These are phyloP conservation scores for Tursiops truncatus DNA, from an alignment of 2,113 vertebrate genomes.

Conservation along the genomic window DNA sequence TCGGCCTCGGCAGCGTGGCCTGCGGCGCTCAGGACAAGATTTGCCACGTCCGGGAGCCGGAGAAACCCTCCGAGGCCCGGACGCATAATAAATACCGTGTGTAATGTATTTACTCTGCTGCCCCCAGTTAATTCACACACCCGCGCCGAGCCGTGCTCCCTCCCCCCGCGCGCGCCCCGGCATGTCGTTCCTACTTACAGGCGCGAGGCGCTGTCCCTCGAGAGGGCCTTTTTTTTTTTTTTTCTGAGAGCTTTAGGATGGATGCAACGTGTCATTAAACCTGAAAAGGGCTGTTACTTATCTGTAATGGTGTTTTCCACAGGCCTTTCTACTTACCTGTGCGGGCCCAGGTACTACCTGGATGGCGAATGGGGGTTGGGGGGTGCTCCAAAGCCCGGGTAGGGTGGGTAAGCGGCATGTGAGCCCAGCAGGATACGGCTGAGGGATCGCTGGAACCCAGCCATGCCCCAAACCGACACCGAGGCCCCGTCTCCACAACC, in stretches of 20 bases:
- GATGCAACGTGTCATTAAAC: slow-evolving; percentile 81
- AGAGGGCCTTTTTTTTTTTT: slow-evolving; percentile 61
- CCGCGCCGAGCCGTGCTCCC: not conserved
- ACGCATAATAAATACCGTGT: slow-evolving; percentile 74
- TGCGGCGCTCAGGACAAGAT: slow-evolving; percentile 63
- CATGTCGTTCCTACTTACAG: slow-evolving; percentile 73
- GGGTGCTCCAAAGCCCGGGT: not conserved
- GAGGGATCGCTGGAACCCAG: not conserved
- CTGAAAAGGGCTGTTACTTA: slow-evolving; percentile 84
- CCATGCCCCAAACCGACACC: not conserved
- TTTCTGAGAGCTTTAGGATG: slow-evolving; percentile 81
- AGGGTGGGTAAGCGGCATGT: not conserved
- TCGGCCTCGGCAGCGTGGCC: slow-evolving; percentile 54
- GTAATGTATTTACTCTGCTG: slow-evolving; percentile 80
- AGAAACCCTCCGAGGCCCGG: slow-evolving; percentile 63
- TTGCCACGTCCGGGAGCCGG: slow-evolving; percentile 69
- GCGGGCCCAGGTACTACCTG: slow-evolving; percentile 60
- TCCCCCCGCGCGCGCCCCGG: slow-evolving; percentile 43
- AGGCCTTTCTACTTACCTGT: slow-evolving; percentile 69
- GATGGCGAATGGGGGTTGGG: not conserved
- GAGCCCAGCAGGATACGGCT: not conserved
- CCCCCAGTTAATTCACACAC: slow-evolving; percentile 71
- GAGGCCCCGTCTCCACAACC: not conserved
- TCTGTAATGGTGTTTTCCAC: slow-evolving; percentile 73
- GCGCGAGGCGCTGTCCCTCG: slow-evolving; percentile 71